Evolutionary conservation across 1,140 invertebrate species (phyloP).

Genomic region (Mactra quadrangularis): DNA sequence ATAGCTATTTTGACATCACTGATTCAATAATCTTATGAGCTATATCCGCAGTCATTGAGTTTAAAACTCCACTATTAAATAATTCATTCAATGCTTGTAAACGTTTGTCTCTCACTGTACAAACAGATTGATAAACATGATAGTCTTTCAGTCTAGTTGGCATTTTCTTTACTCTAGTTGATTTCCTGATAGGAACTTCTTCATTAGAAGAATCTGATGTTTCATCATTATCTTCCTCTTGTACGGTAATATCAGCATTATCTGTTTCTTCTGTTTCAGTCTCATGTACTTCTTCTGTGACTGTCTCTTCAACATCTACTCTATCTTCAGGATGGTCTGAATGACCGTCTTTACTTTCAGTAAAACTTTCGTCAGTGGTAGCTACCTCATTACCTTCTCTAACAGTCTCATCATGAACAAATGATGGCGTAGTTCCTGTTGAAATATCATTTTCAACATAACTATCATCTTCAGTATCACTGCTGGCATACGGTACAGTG

Average conservation of each 20-base stretch:
- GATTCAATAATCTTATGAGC: constrained; percentile 23
- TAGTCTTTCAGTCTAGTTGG: background rate
- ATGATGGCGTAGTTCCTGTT: background rate
- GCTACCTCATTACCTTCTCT: background rate
- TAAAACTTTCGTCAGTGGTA: no score
- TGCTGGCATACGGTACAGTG: background rate
- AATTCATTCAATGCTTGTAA: background rate
- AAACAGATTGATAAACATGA: no score
- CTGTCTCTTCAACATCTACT: background rate
- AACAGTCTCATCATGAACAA: background rate
- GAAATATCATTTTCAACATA: background rate
- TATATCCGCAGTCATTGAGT: background rate
- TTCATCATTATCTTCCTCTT: background rate
- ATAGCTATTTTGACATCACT: no score
- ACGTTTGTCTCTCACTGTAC: constrained; percentile 4
- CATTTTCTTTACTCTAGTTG: background rate
- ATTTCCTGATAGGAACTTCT: background rate
- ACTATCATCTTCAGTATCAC: background rate
- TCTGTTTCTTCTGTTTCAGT: background rate
- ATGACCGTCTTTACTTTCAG: no score
- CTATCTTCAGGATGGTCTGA: no score
- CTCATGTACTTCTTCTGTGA: background rate
- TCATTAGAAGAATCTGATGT: background rate
- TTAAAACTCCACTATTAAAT: constrained; percentile 1
- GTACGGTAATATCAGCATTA: background rate